phyloP scores from a whole-genome alignment of 2,888 invertebrate genomes.

The Listrodromus nycthemerus region DNA sequence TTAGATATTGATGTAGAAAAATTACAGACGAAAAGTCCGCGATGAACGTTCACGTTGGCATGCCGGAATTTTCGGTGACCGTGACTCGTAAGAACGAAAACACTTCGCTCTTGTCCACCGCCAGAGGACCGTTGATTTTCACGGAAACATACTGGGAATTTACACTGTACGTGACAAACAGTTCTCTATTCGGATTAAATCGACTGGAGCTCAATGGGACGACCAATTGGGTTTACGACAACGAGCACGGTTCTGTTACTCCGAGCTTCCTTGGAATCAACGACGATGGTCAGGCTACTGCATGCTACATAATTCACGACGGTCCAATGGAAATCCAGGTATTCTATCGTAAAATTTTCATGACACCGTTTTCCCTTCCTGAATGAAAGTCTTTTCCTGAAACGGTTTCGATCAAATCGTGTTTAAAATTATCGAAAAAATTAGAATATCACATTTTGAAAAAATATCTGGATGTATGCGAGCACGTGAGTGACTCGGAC shows the following conservation, averaged over 20 bases:
- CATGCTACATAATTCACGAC: constrained; percentile 66
- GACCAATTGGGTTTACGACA: constrained; percentile 73
- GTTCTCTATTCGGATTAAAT: constrained; percentile 87
- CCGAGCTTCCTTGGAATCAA: constrained; percentile 70
- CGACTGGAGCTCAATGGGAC: constrained; percentile 84
- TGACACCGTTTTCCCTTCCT: no score
- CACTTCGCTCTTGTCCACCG: constrained; percentile 85
- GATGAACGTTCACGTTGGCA: constrained; percentile 65
- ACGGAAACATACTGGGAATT: constrained; percentile 88
- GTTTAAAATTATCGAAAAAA: no score
- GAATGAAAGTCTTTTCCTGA: no score
- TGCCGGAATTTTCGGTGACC: constrained; percentile 71
- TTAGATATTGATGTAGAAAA: not conserved
- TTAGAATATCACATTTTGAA: no score
- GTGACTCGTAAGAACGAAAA: constrained; percentile 80
- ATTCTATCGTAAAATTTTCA: not conserved
- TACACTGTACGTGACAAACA: constrained; percentile 86
- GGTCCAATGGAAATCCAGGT: constrained; percentile 73
- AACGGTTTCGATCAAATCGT: no score
- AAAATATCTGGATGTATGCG: no score
- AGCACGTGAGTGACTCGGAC: no score
- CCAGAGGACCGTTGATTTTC: constrained; percentile 87
- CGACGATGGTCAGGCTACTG: constrained; percentile 57
- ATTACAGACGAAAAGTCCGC: constrained; percentile 43
- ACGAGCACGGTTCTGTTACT: constrained; percentile 66